Conservation (phyloP, 2,888 invertebrate genomes). For the Bellardia bayeri region DNA sequence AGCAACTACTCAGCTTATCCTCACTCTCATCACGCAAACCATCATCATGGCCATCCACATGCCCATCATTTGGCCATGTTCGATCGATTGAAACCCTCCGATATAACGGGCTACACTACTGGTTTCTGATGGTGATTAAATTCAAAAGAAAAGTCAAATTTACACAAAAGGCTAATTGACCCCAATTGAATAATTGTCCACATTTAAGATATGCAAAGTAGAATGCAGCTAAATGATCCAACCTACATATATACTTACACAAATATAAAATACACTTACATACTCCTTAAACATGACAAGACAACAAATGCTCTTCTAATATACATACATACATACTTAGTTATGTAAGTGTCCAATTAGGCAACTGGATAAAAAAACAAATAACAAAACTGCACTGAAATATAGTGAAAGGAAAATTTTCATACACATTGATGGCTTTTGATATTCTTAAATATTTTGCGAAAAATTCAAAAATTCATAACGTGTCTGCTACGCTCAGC, state of each 20-base stretch:
- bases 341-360: too few species aligned
- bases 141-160: conserved; percentile 10
- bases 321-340: neutral
- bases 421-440: too few species aligned
- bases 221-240: neutral
- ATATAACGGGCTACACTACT: conserved; percentile 85
- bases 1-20: conserved; percentile 73
- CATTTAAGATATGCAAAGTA: conserved; percentile 15
- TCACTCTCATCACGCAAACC: conserved; percentile 31
- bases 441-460: too few species aligned
- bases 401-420: too few species aligned
- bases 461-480: too few species aligned
- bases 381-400: too few species aligned
- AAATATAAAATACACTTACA: neutral
- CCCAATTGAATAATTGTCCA: conserved; percentile 21
- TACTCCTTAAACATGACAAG: neutral
- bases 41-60: conserved; percentile 57
- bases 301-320: neutral
- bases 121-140: conserved; percentile 83
- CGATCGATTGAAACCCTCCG: conserved; percentile 85
- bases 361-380: too few species aligned
- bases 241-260: neutral
- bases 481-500: too few species aligned
- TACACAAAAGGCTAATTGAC: conserved; percentile 33
- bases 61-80: conserved; percentile 84